Base-by-base conservation (phyloP, 2,113 vertebrate genomes). In the Puntigrus tetrazona region DNA sequence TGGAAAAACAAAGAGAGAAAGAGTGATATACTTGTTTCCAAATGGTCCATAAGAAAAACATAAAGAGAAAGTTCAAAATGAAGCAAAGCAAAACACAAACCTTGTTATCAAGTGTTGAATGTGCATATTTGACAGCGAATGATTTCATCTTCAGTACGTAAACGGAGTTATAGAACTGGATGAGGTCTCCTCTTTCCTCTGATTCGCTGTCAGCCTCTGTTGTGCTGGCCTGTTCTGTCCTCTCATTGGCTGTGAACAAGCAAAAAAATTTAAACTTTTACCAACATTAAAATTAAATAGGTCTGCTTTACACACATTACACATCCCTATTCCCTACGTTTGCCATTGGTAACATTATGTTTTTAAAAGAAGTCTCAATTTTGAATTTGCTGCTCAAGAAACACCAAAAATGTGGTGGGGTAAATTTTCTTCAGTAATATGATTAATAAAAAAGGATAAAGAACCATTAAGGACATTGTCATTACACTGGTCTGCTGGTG, bases 151-250 rank as follows among this genome's bases (percentile, higher is more conserved):
- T 96, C 92, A 93, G 91, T 77, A 99, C 92, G 16, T 95, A 99
- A 83, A 98, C 91, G 0, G 92, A 88, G 70, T 99, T 99, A 91
- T 99, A 99, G 89, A 99, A 99, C 89, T 96, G 96, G 89, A 99
- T 98, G 27, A 99, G 96, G 91, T 99, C 97, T 20, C 97, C 96
- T 63, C 98, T 96, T 38, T 98, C 96, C 82, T 94, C 90, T 18
- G 90, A 86, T 57, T 91, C 90, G 84, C 20, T 18, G 7, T 82
- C 29, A 9, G 31, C 38, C 0, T 81, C 43, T 1, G 63, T 83
- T 50, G 82, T 83, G 36, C 78, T 31, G 0, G 34, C 78, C 13
- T 79, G 89, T 59, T 25, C 88, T 72, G 83, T 81, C 85, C 91
- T 92, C 86, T 91, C 92, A 16, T 88, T 88, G 73, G 91, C 93